Base-by-base conservation (phyloP, 2,888 invertebrate species). In the Rhagonycha lutea region DNA sequence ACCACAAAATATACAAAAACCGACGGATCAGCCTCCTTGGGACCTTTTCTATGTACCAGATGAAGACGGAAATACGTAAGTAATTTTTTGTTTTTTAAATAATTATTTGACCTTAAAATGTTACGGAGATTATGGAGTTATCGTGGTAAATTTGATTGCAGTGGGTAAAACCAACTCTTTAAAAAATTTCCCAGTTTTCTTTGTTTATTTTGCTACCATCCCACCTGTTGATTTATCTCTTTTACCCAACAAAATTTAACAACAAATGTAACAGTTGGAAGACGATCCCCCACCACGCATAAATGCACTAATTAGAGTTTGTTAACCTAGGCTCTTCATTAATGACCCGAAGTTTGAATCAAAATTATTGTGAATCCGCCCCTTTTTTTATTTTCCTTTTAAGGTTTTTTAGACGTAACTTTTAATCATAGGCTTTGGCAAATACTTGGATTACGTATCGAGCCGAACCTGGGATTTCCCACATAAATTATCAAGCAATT, bases 1-100 rank as follows among this genome's bases (percentile, higher is more conserved):
- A 78, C 67, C 80, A 23, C 72, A 69, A 77, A 12, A n/a, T n/a
- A 80, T 29, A 12, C 60, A 67, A n/a, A 74, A 78, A 71, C 63
- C 70, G 4, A 77, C 65, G 47, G 83, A 85, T 61, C 82, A 87
- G 80, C 88, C 89, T 79, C 89, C 91, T 69, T 92, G 94, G 91
- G 90, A 92, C 83, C 87, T 92, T 81, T 92, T 93, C 81, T 95
- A 93, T 86, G 90, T 92, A 80, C 95, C 94, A 83, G 94, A 96
- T 86, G 92, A 94, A 79, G 95, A 95, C 82, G 96, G 96, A 81
- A 96, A 96, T 87, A 96, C 96, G 96, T 96, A 91, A 94, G 96
- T 92, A 76, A 61, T 71, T 78, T 81, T 78, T 3, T 47, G n/a
- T n/a, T 47, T n/a, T 12, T 47, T 2, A 26, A n/a, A 47, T n/a